Base-by-base conservation (phyloP, 2,888 invertebrate species). In the Itoplectis maculator region DNA sequence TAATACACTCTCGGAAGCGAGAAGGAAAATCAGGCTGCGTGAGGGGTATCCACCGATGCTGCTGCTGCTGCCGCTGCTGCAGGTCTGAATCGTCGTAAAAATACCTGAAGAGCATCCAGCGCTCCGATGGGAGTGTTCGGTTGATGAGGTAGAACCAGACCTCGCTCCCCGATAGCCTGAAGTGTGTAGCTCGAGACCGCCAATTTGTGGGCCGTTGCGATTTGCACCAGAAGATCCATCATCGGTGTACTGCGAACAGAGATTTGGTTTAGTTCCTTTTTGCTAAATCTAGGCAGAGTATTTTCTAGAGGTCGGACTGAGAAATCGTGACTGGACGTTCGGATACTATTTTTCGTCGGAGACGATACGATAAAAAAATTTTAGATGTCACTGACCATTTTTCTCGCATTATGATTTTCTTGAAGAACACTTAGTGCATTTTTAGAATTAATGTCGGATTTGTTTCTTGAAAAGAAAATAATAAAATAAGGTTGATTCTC, bases 201-300 rank as follows among this genome's bases (percentile, higher is more conserved):
- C 84, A 96, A 93, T 90, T 95, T 95, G 91, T 95, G 94, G 63
- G 95, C 94, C 63, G 95, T 96, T 56, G 96, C 95, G 86, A 96
- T 94, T 90, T 96, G 96, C 72, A 96, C 95, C 85, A 96, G 94
- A 63, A 96, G 94, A 90, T 96, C 96, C 95, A 96, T 95, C 96
- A 96, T 96, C 45, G 96, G 96, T 29, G 96, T 96, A 90, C 96
- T 96, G 93, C 82, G 93, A 93, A 86, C 81, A 87, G 83, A 85
- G 13, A 72, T 79, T 75, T 51, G 51, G 37, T 74, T n/a, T 45
- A 68, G 77, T 18, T 63, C 42, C 66, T 56, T 29, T n/a, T 29
- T 29, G 18, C 29, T 42, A 42, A 37, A 11, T 15, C 15, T 15
- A n/a, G n/a, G n/a, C 37, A 7, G 8, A 9, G 18, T 18, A 37